Evolutionary conservation across 2,113 vertebrate genomes (phyloP).

Genomic region (Leptosomus discolor): DNA sequence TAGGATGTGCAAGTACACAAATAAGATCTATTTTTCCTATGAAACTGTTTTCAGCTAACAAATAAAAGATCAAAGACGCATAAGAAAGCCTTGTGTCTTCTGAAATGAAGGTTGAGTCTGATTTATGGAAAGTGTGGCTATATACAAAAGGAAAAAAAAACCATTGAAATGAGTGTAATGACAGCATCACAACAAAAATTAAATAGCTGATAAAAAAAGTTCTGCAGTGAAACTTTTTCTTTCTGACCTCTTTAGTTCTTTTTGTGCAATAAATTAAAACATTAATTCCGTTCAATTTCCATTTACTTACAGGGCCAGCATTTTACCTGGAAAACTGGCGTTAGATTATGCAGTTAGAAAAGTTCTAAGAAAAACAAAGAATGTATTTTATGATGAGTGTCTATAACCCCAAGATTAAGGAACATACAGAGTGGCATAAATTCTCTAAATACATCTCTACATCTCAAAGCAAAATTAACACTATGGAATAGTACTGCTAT

Average conservation of each 20-base stretch:
- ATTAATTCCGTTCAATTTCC: neutral
- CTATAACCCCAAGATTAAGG: neutral
- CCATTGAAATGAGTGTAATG: neutral
- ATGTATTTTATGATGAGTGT: neutral
- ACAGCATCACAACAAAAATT: neutral
- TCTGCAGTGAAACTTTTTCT: neutral
- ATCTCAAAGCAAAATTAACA: neutral
- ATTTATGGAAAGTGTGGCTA: neutral
- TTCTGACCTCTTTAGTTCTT: neutral
- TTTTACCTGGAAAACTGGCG: neutral
- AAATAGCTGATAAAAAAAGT: neutral
- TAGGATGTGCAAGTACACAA: neutral
- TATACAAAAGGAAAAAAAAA: neutral
- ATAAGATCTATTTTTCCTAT: neutral
- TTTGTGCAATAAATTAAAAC: neutral
- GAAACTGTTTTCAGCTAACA: neutral
- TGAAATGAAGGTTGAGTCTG: conserved; percentile 14
- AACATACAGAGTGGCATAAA: neutral
- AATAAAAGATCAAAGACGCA: neutral
- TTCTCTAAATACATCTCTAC: neutral
- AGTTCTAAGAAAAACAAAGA: neutral
- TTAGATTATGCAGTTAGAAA: neutral
- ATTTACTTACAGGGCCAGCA: neutral
- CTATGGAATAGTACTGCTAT: neutral
- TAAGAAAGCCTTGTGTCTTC: neutral